Conservation (phyloP, 2,113 vertebrate genomes). For the Leptobrachium ailaonicum region DNA sequence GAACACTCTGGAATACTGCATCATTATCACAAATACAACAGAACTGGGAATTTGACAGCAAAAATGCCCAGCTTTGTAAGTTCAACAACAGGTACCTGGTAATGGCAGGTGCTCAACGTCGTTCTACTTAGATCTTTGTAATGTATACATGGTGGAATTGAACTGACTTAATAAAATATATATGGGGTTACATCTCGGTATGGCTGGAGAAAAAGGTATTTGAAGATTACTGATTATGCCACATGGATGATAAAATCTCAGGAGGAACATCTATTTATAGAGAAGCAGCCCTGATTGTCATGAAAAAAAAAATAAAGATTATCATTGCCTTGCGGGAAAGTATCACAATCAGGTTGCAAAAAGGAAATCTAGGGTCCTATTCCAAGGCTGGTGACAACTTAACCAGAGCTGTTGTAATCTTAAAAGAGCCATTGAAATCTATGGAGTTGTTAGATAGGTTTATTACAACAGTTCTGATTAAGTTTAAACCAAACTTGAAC, state of each 20-base stretch:
- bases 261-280: neutral
- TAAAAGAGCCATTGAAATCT: no score
- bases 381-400: no score
- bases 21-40: constrained; percentile 48
- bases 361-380: no score
- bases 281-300: neutral
- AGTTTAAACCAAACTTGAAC: no score
- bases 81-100: constrained; percentile 39
- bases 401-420: no score
- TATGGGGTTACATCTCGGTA: neutral
- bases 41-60: constrained; percentile 41
- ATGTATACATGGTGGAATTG: constrained; percentile 18
- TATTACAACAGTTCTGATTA: no score
- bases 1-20: constrained; percentile 35
- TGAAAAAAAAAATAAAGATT: neutral
- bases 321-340: neutral
- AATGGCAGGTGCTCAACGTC: constrained; percentile 30
- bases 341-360: neutral
- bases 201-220: neutral
- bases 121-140: constrained; percentile 37
- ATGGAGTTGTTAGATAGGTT: no score
- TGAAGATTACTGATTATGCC: no score
- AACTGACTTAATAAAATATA: constrained; percentile 15
- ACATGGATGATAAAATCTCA: neutral
- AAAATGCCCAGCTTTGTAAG: constrained; percentile 29